A percentile compares a stretch with the other conserved stretches of the same genome.
Evolutionary conservation across 2,113 vertebrate species (phyloP).

Genomic region (Columba janthina): DNA sequence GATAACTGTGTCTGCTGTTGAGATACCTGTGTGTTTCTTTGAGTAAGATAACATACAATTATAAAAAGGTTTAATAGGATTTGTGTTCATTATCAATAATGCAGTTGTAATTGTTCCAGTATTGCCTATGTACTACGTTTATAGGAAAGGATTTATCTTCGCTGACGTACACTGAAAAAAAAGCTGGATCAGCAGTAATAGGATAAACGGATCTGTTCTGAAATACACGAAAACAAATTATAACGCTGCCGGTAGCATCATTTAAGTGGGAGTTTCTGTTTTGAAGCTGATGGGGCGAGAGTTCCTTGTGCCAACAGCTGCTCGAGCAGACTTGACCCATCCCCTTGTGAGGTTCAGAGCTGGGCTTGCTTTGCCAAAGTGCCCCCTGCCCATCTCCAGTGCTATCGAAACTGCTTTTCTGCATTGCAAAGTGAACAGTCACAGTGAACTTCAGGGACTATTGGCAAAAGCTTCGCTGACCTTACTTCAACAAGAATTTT

Average conservation of each 20-base stretch:
- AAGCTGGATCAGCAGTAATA: constrained; percentile 20
- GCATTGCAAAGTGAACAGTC: fast-evolving
- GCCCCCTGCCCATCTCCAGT: not conserved
- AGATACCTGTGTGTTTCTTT: not conserved
- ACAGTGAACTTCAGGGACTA: fast-evolving
- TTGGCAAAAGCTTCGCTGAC: fast-evolving
- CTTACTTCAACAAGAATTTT: not conserved
- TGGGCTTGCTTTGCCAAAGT: not conserved
- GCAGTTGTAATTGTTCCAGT: not conserved
- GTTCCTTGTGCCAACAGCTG: not conserved
- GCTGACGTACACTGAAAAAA: not conserved
- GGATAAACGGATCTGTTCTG: not conserved
- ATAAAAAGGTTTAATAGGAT: not conserved
- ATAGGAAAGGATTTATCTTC: constrained; percentile 10
- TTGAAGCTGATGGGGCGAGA: not conserved
- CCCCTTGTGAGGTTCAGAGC: fast-evolving
- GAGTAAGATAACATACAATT: not conserved
- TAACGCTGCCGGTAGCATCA: not conserved
- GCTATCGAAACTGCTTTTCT: fast-evolving
- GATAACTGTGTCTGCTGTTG: not conserved
- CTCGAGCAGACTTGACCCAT: not conserved
- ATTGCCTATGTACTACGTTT: not conserved
- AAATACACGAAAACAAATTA: not conserved
- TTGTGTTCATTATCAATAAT: not conserved
- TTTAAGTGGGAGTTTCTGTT: not conserved